Conservation (phyloP, 2,888 invertebrate species). For the Lysandra coridon region DNA sequence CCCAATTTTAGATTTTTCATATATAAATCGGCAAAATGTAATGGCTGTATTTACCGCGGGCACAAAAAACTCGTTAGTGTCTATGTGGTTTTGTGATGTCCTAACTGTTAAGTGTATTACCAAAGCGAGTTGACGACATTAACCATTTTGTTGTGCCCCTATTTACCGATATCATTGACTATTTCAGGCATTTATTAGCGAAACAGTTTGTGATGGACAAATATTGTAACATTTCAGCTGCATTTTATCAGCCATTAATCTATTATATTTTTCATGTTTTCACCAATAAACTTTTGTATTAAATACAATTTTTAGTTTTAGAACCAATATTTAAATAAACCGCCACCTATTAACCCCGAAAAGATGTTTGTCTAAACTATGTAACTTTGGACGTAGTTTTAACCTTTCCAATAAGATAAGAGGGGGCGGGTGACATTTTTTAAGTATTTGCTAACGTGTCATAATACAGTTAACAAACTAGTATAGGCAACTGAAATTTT, state of each 20-base stretch:
- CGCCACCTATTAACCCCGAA: slow-evolving; percentile 74
- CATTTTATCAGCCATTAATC: slow-evolving; percentile 81
- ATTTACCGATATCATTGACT: slow-evolving; percentile 69
- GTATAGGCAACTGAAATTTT: slow-evolving; percentile 14
- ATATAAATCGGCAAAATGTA: slow-evolving; percentile 61
- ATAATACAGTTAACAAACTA: slow-evolving; percentile 7
- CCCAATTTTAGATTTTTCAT: slow-evolving; percentile 58
- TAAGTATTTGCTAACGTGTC: not conserved
- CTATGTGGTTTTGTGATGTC: slow-evolving; percentile 73
- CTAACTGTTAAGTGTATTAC: slow-evolving; percentile 62
- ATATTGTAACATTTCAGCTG: slow-evolving; percentile 80
- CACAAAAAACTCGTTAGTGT: slow-evolving; percentile 80
- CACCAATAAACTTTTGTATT: slow-evolving; percentile 82
- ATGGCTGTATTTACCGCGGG: slow-evolving; percentile 75
- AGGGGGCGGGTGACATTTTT: slow-evolving; percentile 16
- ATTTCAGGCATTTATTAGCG: slow-evolving; percentile 79
- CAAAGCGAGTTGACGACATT: slow-evolving; percentile 74
- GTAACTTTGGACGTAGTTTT: slow-evolving; percentile 41
- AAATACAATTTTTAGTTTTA: slow-evolving; percentile 81
- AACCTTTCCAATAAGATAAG: slow-evolving; percentile 37
- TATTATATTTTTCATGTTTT: slow-evolving; percentile 82
- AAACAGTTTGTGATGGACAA: slow-evolving; percentile 78
- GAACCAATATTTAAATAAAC: slow-evolving; percentile 78
- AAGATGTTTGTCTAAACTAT: slow-evolving; percentile 61
- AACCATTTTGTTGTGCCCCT: slow-evolving; percentile 78